Evolutionary conservation across 1,140 invertebrate species (phyloP).

Genomic region (Chrysoperla carnea): DNA sequence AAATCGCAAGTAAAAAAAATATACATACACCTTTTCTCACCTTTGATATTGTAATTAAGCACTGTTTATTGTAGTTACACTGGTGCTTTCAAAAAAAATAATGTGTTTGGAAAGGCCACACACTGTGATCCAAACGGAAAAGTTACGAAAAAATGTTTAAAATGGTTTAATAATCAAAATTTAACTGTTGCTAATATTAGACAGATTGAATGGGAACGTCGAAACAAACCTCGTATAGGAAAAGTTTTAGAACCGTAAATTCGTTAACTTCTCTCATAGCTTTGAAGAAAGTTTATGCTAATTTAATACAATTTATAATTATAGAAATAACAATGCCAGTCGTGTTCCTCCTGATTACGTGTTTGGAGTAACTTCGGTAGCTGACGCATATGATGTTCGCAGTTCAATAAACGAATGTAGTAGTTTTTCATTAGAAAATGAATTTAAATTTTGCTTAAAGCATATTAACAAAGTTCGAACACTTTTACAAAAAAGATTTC

Average conservation of each 20-base stretch:
- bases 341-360: slow-evolving; percentile 22
- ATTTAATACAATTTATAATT: slow-evolving; percentile 1
- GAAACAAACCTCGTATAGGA: slow-evolving; percentile 20
- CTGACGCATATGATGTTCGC: slow-evolving; percentile 21
- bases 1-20: slow-evolving; percentile 18
- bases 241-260: slow-evolving; percentile 21
- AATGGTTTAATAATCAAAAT: slow-evolving; percentile 21
- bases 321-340: slow-evolving; percentile 23
- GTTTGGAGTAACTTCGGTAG: slow-evolving; percentile 24
- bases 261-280: neutral
- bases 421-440: slow-evolving; percentile 11
- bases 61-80: slow-evolving; percentile 6
- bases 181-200: slow-evolving; percentile 19
- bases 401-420: slow-evolving; percentile 22
- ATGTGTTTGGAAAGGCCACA: slow-evolving; percentile 22
- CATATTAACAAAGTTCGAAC: slow-evolving; percentile 25
- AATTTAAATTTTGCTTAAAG: slow-evolving; percentile 18
- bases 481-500: slow-evolving; percentile 19
- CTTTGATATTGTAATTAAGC: neutral
- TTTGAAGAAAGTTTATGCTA: neutral
- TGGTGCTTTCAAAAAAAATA: slow-evolving; percentile 10
- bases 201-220: slow-evolving; percentile 21
- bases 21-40: neutral
- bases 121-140: slow-evolving; percentile 25
- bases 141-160: slow-evolving; percentile 23